Base-by-base conservation (phyloP, 2,113 vertebrate genomes). In the Oncorhynchus clarkii region DNA sequence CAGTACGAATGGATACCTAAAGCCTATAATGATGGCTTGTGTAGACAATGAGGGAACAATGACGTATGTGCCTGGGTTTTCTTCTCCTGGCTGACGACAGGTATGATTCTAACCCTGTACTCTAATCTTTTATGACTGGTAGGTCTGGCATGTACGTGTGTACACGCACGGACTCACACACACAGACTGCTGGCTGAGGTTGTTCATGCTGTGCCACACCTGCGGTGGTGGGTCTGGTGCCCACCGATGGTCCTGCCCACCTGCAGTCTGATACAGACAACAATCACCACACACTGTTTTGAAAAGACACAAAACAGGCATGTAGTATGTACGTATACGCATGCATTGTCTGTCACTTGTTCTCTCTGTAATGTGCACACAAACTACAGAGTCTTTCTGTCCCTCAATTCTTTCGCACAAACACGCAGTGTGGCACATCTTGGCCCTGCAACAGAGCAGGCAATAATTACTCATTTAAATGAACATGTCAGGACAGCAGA, bases 401-500 rank as follows among this genome's bases (percentile, higher is more conserved):
- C 67, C 75, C 83, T 79, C 16, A 78, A 77, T 88, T 88, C 85
- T 18, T 80, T 83, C 85, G 81, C 84, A 87, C 84, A 87, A 49
- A 45, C 39, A 85, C 85, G 76, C 78, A 78, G 86, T 88, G 86
- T 87, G 83, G 85, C 90, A 88, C 93, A 92, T 95, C 96, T 95
- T 95, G 95, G 96, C 94, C 88, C 85, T 78, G 84, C 80, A 82
- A 96, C 94, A 95, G 95, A 94, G 93, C 95, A 96, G 94, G 94
- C 95, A 97, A 96, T 97, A 98, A 98, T 97, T 96, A 97, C 93
- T 98, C 96, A 98, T 97, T 96, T 95, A 96, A 96, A 97, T 97
- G 95, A 96, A 96, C 94, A 95, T 96, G 96, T 97, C 95, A 97
- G 94, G 93, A 94, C 94, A 94, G 93, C 92, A 94, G 95, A 96